phyloP scores from a whole-genome alignment of 1,140 invertebrate genomes.

The Scylla paramamosain region DNA sequence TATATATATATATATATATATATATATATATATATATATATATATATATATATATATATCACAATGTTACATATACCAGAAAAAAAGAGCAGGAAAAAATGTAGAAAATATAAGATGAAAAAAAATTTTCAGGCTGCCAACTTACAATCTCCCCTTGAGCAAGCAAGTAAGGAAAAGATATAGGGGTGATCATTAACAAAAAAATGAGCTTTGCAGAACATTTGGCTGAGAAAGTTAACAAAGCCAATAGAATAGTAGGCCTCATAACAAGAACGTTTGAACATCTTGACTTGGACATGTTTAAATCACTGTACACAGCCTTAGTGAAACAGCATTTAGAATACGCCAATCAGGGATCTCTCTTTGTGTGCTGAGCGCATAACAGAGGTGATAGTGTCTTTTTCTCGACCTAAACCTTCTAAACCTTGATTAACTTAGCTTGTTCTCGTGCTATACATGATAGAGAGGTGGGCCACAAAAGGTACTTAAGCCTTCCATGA shows the following conservation, averaged over 20 bases:
- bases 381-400: too few species aligned
- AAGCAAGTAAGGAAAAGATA: neutral
- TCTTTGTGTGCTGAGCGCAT: too few species aligned
- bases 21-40: slow-evolving; percentile 63
- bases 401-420: too few species aligned
- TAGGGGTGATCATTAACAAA: slow-evolving; percentile 45
- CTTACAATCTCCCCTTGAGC: neutral
- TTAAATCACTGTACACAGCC: neutral
- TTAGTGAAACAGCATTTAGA: too few species aligned
- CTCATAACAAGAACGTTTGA: neutral
- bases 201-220: too few species aligned
- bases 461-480: too few species aligned
- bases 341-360: too few species aligned
- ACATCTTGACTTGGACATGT: neutral
- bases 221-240: too few species aligned
- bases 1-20: slow-evolving; percentile 65
- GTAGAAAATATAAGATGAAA: neutral
- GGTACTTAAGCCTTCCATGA: too few species aligned
- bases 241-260: too few species aligned
- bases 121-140: neutral
- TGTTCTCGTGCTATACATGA: too few species aligned
- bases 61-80: neutral
- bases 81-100: neutral
- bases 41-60: slow-evolving; percentile 52
- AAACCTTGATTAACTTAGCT: too few species aligned